Evolutionary conservation across 2,888 invertebrate species (phyloP), one percentile per base, ranked within the genome.

Genomic region (Temnothorax rugatulus): DNA sequence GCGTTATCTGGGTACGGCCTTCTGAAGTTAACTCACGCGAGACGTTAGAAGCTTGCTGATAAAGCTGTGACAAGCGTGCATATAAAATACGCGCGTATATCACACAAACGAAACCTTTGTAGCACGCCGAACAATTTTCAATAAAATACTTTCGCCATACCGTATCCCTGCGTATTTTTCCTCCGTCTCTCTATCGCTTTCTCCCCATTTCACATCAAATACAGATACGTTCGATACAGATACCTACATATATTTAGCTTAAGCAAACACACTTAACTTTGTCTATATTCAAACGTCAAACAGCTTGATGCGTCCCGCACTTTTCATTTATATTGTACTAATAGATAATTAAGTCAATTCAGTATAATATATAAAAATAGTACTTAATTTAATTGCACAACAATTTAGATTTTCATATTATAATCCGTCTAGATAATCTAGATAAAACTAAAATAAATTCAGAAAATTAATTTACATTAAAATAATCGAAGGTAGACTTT

Each of bases 1-100:
- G 47, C 68, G 59, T 71, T 71, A 66, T 77, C 76, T 38, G 41
- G 41, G 59, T 57, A 57, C 79, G 25, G 47, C 34, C 79, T 79
- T 79, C 59, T 71, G 9, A 79, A 71, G 71, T 79, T 71, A 47
- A 79, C 47, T 79, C 79, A 71, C 71, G 79, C 71, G 71, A 79
- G 71, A 18, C 9, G 71, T 79, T 79, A 79, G 47, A 54, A 59
- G 79, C 79, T 81, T 18, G 69, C 59, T 69, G 79, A 59, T 71
- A 79, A 81, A n/a, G n/a, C 71, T 71, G 59, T 69, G 69, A 69
- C 57, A 69, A 69, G 79, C 38, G 59, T 59, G 71, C 47, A 81
- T 47, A 59, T 52, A 47, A 79, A 79, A 79, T 21, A 68, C 21
- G 29, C n/a, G 54, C 54, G 15, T 29, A 9, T 57, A 29, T 68